Conservation (phyloP, 2,113 vertebrate genomes). For the Carassius auratus region DNA sequence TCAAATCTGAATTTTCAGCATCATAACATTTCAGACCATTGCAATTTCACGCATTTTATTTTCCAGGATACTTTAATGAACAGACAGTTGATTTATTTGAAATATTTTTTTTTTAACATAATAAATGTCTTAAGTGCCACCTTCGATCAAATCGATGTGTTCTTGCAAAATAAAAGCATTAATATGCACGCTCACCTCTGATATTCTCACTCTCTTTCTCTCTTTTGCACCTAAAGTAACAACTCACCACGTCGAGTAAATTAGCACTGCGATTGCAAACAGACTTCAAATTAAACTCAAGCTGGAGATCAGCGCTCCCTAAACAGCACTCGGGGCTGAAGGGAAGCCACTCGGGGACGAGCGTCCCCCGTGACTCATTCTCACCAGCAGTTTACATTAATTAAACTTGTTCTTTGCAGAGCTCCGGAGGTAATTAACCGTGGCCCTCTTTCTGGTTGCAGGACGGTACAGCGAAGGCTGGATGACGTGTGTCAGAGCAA, state of each 20-base stretch:
- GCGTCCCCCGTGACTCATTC: slow-evolving; percentile 56
- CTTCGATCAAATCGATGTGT: too few species aligned
- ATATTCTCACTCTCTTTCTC: slow-evolving; percentile 20
- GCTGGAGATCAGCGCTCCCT: slow-evolving; percentile 30
- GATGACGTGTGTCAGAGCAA: slow-evolving; percentile 15
- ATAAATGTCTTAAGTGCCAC: too few species aligned
- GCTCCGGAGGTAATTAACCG: slow-evolving; percentile 59
- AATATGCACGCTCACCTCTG: background rate
- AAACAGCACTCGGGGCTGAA: background rate
- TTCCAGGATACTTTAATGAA: background rate
- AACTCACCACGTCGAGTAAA: slow-evolving; percentile 39
- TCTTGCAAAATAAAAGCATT: too few species aligned
- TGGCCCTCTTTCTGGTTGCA: slow-evolving; percentile 45
- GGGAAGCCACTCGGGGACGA: slow-evolving; percentile 15
- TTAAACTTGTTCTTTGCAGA: slow-evolving; percentile 56
- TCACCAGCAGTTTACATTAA: slow-evolving; percentile 61
- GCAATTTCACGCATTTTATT: background rate
- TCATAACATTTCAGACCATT: too few species aligned
- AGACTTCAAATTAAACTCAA: slow-evolving; percentile 47
- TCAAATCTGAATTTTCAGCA: too few species aligned
- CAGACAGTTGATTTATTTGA: background rate
- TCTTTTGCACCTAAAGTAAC: slow-evolving; percentile 46
- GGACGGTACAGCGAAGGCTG: background rate
- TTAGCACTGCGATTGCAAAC: slow-evolving; percentile 41
- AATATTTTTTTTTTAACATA: too few species aligned